Percentiles rank a stretch among this genome's conserved stretches.
These are phyloP conservation scores for Drosophila lacicola DNA, from an alignment of 2,888 invertebrate species.

Conservation along the genomic window DNA sequence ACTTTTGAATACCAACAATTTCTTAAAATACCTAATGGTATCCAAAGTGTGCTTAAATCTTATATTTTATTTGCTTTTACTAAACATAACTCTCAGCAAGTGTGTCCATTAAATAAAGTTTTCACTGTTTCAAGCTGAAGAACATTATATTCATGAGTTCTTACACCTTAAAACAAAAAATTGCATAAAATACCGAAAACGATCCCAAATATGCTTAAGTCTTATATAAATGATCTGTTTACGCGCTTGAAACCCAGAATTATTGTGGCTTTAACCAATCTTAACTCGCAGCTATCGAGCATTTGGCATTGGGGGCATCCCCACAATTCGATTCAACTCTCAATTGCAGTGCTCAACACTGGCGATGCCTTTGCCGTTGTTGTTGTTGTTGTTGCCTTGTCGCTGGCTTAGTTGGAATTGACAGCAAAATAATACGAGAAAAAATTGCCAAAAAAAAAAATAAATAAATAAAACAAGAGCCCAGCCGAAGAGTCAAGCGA, in stretches of 20 bases:
- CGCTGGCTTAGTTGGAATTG: conserved; percentile 51
- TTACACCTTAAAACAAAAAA: not conserved
- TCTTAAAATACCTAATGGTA: not conserved
- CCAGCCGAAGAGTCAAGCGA: not conserved
- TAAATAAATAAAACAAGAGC: conserved; percentile 2
- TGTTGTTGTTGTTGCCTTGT: conserved; percentile 16
- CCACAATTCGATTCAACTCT: conserved; percentile 6
- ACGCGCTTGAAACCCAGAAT: not conserved
- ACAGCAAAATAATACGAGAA: conserved; percentile 53
- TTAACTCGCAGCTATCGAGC: conserved; percentile 4
- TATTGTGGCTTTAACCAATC: conserved; percentile 2
- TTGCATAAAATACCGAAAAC: not conserved
- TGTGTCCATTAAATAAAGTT: too few relatives aligned
- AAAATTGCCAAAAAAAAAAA: conserved; percentile 38
- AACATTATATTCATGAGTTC: too few relatives aligned
- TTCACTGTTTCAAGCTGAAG: too few relatives aligned
- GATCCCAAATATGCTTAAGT: not conserved
- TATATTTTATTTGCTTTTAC: not conserved
- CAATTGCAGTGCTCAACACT: conserved; percentile 15
- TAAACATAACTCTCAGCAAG: not conserved
- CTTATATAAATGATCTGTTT: not conserved
- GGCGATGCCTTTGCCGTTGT: conserved; percentile 9
- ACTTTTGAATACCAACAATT: not conserved
- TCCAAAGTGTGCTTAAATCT: not conserved
- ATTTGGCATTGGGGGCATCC: conserved; percentile 19